phyloP scores from a whole-genome alignment of 2,888 invertebrate genomes.

The Cataglyphis rosenhaueri region DNA sequence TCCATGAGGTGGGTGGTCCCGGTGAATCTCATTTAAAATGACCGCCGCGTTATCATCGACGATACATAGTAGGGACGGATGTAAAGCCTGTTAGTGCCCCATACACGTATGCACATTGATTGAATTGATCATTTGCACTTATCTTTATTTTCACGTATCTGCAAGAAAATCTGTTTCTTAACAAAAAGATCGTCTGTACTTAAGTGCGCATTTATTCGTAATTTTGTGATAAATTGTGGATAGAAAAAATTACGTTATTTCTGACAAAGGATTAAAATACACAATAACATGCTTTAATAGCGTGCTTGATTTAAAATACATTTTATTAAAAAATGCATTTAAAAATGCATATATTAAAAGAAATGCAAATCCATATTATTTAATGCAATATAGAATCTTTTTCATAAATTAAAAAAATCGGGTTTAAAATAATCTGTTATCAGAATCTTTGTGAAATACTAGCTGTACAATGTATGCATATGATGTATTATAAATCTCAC shows the following conservation, averaged over 20 bases:
- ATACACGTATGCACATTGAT: constrained; percentile 41
- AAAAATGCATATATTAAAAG: neutral
- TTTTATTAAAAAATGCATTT: neutral
- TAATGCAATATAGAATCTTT: neutral
- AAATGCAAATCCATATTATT: neutral
- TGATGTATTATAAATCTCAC: constrained; percentile 2
- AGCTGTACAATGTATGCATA: neutral
- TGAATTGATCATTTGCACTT: constrained; percentile 7
- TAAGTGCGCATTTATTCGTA: neutral
- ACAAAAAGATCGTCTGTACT: neutral
- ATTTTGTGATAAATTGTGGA: constrained; percentile 1
- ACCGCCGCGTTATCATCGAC: constrained; percentile 73
- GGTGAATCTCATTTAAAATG: constrained; percentile 79
- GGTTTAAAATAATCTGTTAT: neutral
- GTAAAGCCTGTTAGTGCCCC: constrained; percentile 28
- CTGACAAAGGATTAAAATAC: neutral
- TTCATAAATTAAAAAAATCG: neutral
- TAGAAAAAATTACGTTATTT: neutral
- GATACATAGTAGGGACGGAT: constrained; percentile 39
- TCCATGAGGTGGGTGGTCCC: constrained; percentile 81
- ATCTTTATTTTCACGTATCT: constrained; percentile 1
- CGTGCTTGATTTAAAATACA: neutral
- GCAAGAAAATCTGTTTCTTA: neutral
- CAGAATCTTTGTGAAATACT: neutral
- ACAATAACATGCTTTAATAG: neutral